Conservation (phyloP, 2,888 invertebrate species). For the Gerris lacustris region DNA sequence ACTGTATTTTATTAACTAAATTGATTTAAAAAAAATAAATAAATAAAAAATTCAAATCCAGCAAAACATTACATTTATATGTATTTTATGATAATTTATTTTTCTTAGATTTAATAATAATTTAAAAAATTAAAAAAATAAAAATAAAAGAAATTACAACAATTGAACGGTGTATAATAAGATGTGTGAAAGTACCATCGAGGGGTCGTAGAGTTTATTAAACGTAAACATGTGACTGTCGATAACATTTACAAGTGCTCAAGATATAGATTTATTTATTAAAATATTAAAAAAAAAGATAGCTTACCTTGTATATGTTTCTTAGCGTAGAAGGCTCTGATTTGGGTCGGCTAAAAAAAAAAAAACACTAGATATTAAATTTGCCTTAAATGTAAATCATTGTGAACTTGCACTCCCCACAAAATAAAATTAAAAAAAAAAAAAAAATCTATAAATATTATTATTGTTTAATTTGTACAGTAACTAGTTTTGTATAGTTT, state of each 20-base stretch:
- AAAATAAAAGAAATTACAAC: too few relatives aligned
- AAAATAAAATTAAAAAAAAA: too few relatives aligned
- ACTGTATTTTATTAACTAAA: too few relatives aligned
- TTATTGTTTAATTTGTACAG: not conserved
- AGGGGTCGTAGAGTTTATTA: not conserved
- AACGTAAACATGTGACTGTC: not conserved
- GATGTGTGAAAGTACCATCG: not conserved
- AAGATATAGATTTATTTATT: not conserved
- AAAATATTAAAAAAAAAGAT: not conserved
- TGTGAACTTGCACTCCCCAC: not conserved
- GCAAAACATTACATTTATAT: too few relatives aligned
- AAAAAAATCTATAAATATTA: not conserved
- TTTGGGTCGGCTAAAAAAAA: not conserved
- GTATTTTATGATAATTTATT: too few relatives aligned
- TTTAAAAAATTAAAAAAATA: too few relatives aligned
- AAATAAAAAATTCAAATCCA: too few relatives aligned
- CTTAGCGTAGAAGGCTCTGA: not conserved
- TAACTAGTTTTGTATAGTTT: not conserved
- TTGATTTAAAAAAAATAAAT: too few relatives aligned
- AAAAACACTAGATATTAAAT: constrained; percentile 1
- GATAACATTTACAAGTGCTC: constrained; percentile 6
- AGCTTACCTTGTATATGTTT: constrained; percentile 3
- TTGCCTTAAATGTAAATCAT: constrained; percentile 1
- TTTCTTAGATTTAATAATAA: too few relatives aligned
- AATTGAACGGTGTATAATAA: too few relatives aligned